phyloP scores from a whole-genome alignment of 2,888 invertebrate genomes.

The Lasioglossum lativentre region DNA sequence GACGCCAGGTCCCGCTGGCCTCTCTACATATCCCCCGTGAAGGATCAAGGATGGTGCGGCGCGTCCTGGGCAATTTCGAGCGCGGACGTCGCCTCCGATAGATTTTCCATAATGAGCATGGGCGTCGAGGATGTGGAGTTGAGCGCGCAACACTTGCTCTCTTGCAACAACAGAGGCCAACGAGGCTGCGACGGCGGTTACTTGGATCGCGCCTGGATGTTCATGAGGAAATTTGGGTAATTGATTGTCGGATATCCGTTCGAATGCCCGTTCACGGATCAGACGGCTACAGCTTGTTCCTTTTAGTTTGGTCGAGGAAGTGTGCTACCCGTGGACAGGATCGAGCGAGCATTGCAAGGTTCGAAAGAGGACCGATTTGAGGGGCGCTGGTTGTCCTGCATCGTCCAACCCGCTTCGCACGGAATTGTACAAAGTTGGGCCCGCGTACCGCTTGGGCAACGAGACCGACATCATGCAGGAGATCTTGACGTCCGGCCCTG shows the following conservation, averaged over 20 bases:
- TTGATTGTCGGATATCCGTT: not conserved
- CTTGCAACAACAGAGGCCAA: constrained; percentile 92
- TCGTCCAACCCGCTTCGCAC: constrained; percentile 86
- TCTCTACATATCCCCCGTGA: constrained; percentile 88
- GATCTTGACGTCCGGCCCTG: constrained; percentile 95
- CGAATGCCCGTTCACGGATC: not conserved
- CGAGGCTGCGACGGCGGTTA: constrained; percentile 95
- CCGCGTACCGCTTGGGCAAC: constrained; percentile 90
- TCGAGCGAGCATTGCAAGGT: constrained; percentile 88
- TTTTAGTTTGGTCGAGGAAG: constrained; percentile 92
- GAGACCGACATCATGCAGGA: constrained; percentile 96
- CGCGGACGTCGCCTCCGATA: constrained; percentile 92
- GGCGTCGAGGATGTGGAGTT: constrained; percentile 90
- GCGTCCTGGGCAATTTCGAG: constrained; percentile 97
- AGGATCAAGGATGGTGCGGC: constrained; percentile 92
- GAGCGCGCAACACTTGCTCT: constrained; percentile 94
- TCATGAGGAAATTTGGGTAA: constrained; percentile 91
- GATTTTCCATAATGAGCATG: constrained; percentile 93
- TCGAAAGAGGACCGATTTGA: constrained; percentile 85
- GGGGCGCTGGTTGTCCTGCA: constrained; percentile 86
- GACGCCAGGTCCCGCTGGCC: constrained; percentile 93
- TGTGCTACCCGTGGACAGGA: constrained; percentile 93
- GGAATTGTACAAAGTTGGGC: constrained; percentile 90
- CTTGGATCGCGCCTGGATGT: constrained; percentile 97
- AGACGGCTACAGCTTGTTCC: not conserved